Conservation (phyloP, 23 tunicate species). For the Aplidium turbinatum region DNA sequence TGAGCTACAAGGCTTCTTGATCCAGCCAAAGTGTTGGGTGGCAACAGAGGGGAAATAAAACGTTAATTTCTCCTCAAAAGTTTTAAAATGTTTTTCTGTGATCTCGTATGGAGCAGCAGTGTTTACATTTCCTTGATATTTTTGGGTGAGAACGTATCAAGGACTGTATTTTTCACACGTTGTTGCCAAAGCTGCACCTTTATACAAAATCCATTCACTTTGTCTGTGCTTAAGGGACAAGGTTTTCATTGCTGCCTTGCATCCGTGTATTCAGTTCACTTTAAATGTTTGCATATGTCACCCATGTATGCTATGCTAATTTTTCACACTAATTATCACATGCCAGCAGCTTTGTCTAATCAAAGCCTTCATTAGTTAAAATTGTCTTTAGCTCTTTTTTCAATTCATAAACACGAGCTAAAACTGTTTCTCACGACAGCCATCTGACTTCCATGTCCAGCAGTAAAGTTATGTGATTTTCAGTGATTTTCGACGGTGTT, state of each 20-base stretch:
- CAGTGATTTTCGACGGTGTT: no score
- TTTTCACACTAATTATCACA: constrained; percentile 22
- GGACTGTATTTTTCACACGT: no score
- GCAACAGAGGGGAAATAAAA: constrained; percentile 18
- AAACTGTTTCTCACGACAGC: constrained; percentile 10
- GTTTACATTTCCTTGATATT: no score
- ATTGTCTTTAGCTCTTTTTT: not conserved
- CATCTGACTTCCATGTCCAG: not conserved
- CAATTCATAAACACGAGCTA: constrained; percentile 1
- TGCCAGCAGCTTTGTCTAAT: not conserved
- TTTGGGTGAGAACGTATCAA: no score
- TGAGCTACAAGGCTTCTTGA: no score
- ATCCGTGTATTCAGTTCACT: constrained; percentile 7
- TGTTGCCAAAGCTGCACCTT: no score
- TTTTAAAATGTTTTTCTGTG: no score
- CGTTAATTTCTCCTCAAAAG: no score
- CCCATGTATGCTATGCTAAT: constrained; percentile 33
- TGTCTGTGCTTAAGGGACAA: not conserved
- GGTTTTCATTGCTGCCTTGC: not conserved
- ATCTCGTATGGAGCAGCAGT: no score
- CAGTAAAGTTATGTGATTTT: no score
- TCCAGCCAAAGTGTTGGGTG: not conserved
- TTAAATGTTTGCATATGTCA: constrained; percentile 1
- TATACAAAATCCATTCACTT: no score
- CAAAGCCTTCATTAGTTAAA: not conserved